phyloP scores from a whole-genome alignment of 2,888 invertebrate genomes.

The Coenonympha arcania region DNA sequence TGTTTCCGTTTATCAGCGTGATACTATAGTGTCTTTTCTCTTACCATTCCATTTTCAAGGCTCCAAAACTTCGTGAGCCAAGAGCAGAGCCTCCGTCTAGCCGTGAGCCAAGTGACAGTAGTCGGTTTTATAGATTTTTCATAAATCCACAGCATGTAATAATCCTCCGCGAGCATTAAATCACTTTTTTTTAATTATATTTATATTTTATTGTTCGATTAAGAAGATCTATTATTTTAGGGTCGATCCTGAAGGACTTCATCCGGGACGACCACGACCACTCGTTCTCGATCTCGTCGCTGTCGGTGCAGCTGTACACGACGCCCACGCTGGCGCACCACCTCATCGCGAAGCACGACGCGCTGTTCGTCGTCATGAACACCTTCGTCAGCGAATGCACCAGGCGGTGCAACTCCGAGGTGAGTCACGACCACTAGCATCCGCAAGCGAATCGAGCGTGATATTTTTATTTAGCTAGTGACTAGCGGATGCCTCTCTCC shows the following conservation, averaged over 20 bases:
- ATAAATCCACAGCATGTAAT: too few relatives aligned
- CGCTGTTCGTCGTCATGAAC: constrained; percentile 90
- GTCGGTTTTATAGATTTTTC: too few relatives aligned
- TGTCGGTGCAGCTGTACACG: constrained; percentile 97
- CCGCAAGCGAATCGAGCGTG: too few relatives aligned
- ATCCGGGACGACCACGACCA: constrained; percentile 98
- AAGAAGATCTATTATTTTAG: constrained; percentile 32
- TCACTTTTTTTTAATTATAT: background rate
- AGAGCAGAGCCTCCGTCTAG: constrained; percentile 83
- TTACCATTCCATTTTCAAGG: constrained; percentile 37
- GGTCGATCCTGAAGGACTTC: constrained; percentile 89
- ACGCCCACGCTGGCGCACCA: constrained; percentile 94
- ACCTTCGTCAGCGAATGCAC: constrained; percentile 92
- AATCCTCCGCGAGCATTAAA: too few relatives aligned
- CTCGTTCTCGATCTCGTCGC: constrained; percentile 91
- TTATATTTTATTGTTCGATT: background rate
- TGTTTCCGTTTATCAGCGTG: too few relatives aligned
- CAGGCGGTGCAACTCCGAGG: constrained; percentile 79
- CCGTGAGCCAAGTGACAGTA: too few relatives aligned
- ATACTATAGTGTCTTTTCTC: background rate
- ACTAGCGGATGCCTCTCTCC: too few relatives aligned
- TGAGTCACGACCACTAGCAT: constrained; percentile 88
- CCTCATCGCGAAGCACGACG: constrained; percentile 91
- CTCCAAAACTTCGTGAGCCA: constrained; percentile 88
- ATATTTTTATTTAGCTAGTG: too few relatives aligned